Base-by-base conservation (phyloP, 2,888 invertebrate species). In the Arrhopalites spinosus region DNA sequence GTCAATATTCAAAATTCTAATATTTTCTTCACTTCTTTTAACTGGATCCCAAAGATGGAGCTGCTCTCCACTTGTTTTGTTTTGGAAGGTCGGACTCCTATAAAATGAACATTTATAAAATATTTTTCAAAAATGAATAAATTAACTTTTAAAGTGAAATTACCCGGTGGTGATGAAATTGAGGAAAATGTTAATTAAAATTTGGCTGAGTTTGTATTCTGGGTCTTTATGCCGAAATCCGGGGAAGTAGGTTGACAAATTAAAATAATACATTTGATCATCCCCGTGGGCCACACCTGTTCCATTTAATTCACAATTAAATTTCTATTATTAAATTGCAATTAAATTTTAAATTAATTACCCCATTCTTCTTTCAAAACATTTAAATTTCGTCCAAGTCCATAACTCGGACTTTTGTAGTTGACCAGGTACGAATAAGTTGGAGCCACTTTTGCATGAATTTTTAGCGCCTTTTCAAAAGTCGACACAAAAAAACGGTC, bases 161-260 rank as follows among this genome's bases (percentile, higher is more conserved):
- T 61, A 61, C 61, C 61, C 61, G 2, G 61, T 61, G 27, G 2
- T 23, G 29, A 25, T 20, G 27, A 61, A 61, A 61, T 61, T 61
- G 23, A 5, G 13, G 2, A 61, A 2, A 3, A 61, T 13, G 25
- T 61, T 61, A 17, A 23, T 61, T 23, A 61, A 23, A 8, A 61
- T 61, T 61, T 61, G 61, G 23, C 61, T 61, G 2, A 61, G 25
- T 61, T 61, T 61, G 29, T 61, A 61, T 17, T 61, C 61, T 25
- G 61, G 23, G 17, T 61, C 61, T 25, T 20, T 61, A 2, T 23
- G 27, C 25, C 27, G 20, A 17, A 61, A 61, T 27, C 61, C 61
- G 1, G 13, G 7, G 20, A 11, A 2, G 61, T 61, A 61, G 20
- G 27, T 15, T 13, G 61, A 8, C 61, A 61, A 13, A 61, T 61